These are phyloP conservation scores for Diarsia dahlii DNA, from an alignment of 2,888 invertebrate species.

Conservation along the genomic window DNA sequence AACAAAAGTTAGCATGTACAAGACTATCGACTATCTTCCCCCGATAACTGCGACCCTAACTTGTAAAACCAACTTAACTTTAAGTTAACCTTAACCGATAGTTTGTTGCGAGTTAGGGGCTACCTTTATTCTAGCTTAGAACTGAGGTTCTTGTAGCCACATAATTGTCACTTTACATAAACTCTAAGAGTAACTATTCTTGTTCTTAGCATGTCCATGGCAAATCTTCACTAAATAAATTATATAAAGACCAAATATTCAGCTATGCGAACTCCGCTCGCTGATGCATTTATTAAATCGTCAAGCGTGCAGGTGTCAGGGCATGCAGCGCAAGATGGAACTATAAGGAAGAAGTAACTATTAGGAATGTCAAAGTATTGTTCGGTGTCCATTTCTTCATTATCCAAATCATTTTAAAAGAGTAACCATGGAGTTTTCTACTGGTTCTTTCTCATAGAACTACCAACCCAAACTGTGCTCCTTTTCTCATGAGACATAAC, in stretches of 20 bases:
- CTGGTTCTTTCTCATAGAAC: too few relatives aligned
- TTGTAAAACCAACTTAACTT: constrained; percentile 34
- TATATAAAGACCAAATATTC: too few relatives aligned
- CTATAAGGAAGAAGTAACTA: too few relatives aligned
- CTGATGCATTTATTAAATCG: too few relatives aligned
- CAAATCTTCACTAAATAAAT: too few relatives aligned
- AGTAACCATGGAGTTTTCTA: too few relatives aligned
- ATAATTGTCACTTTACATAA: background rate
- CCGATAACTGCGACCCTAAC: constrained; percentile 32
- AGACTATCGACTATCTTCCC: constrained; percentile 34
- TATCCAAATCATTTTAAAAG: too few relatives aligned
- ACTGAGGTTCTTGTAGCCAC: background rate
- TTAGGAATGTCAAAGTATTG: background rate
- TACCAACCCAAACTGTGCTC: too few relatives aligned
- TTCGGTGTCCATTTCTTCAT: background rate
- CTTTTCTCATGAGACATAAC: background rate
- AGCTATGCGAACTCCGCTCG: too few relatives aligned
- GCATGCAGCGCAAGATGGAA: too few relatives aligned
- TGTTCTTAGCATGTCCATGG: too few relatives aligned
- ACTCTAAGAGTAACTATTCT: background rate
- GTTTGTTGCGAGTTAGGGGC: constrained; percentile 33
- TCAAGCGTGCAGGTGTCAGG: too few relatives aligned
- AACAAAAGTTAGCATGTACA: constrained; percentile 35
- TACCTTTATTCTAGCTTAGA: constrained; percentile 24
- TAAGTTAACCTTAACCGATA: constrained; percentile 33